Conservation (phyloP, 1,140 invertebrate species). For the Mactra quadrangularis region DNA sequence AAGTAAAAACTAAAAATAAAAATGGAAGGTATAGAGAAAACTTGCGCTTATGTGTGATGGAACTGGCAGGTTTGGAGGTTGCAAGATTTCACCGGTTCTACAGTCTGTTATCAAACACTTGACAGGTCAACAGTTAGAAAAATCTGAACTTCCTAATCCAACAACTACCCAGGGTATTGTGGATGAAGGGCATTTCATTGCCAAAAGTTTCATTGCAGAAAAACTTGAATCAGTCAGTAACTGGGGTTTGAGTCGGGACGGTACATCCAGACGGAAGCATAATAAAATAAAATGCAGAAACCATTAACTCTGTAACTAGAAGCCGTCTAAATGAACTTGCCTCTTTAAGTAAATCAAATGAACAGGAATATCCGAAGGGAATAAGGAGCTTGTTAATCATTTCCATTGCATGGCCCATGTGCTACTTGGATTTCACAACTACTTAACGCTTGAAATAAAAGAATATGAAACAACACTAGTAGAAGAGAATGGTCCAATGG, state of each 20-base stretch:
- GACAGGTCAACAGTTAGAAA: conserved; percentile 33
- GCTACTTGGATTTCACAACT: conserved; percentile 22
- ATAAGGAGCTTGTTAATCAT: not conserved
- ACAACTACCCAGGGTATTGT: conserved; percentile 54
- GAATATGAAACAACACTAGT: conserved; percentile 1
- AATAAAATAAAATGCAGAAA: conserved; percentile 5
- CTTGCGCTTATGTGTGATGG: conserved; percentile 57
- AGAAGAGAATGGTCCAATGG: not conserved
- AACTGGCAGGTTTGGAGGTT: conserved; percentile 60
- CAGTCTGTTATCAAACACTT: conserved; percentile 36
- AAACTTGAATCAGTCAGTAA: not conserved
- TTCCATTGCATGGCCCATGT: conserved; percentile 42
- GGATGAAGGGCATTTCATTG: conserved; percentile 60
- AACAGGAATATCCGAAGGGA: conserved; percentile 1
- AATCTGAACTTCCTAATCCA: conserved; percentile 21
- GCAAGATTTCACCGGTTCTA: conserved; percentile 61
- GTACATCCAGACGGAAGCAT: conserved; percentile 7
- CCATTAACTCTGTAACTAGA: conserved; percentile 23
- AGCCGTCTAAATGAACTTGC: conserved; percentile 17
- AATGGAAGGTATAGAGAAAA: conserved; percentile 42
- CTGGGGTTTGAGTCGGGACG: conserved; percentile 53
- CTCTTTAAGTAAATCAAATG: not conserved
- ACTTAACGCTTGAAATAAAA: not conserved
- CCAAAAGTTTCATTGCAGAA: conserved; percentile 55
- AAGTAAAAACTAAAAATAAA: conserved; percentile 7